These are phyloP conservation scores for Orthosia cruda DNA, from an alignment of 2,888 invertebrate genomes.

Conservation along the genomic window DNA sequence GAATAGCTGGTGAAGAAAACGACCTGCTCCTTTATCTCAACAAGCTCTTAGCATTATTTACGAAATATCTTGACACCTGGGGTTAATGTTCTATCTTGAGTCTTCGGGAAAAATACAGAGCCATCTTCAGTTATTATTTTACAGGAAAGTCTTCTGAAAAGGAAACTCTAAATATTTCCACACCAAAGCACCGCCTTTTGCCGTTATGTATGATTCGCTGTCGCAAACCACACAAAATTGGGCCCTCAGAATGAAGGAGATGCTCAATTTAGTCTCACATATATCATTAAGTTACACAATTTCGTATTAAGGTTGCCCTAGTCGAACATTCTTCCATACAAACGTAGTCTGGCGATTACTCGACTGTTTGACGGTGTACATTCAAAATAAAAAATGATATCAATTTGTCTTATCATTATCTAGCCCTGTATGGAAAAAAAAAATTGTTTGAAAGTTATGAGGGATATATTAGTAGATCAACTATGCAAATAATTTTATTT, in stretches of 20 bases:
- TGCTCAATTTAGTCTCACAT: conserved; percentile 37
- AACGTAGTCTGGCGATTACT: too few relatives aligned
- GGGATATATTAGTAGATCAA: too few relatives aligned
- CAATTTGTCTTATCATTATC: too few relatives aligned
- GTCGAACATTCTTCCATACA: too few relatives aligned
- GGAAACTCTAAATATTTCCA: conserved; percentile 18
- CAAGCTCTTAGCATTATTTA: conserved; percentile 27
- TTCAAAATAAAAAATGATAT: too few relatives aligned
- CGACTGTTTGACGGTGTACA: too few relatives aligned
- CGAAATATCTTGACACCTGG: conserved; percentile 18
- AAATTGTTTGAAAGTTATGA: too few relatives aligned
- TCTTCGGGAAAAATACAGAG: background rate
- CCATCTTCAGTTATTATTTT: background rate
- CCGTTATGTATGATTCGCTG: conserved; percentile 43
- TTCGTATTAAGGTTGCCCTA: too few relatives aligned
- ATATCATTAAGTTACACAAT: conserved; percentile 31
- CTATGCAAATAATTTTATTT: too few relatives aligned
- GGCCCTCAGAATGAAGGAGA: conserved; percentile 21
- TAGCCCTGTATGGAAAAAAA: too few relatives aligned
- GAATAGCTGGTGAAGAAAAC: conserved; percentile 48
- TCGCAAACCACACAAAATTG: conserved; percentile 26
- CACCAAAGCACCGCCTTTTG: conserved; percentile 12
- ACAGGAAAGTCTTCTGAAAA: conserved; percentile 5
- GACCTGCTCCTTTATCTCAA: conserved; percentile 6
- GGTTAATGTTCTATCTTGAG: conserved; percentile 8